Evolutionary conservation across 2,797 vertebrate genomes (phyloP), one percentile per base, ranked within the genome.

Genomic region (Uromys caudimaculatus): DNA sequence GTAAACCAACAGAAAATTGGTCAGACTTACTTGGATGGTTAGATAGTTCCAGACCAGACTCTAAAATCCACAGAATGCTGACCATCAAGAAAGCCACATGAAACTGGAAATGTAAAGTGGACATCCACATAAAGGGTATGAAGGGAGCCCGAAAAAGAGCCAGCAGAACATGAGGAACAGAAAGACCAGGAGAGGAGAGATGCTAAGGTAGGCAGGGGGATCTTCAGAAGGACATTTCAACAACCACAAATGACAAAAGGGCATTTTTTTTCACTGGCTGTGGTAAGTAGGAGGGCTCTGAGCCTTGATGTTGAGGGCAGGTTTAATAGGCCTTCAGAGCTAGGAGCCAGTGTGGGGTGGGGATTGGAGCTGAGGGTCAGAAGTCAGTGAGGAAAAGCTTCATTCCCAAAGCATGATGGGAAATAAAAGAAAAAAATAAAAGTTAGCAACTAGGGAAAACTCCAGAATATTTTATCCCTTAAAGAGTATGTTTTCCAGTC

Each of bases 391-490:
- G n/a, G n/a, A 76, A 76, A n/a, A 64, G 91, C 76, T 44, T 89
- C 85, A 56, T 89, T 67, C 78, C 60, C 35, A 93, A 94, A 89
- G 23, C 24, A 77, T 79, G 32, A 89, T 1, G 75, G 27, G 32
- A 58, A 93, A 93, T 47, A 7, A 19, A 52, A 81, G 95, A 47
- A 41, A 47, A 93, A 91, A 96, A 91, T 83, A 1, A 93, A 21
- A 76, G 7, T 27, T 32, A 62, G 56, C 12, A 82, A 79, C 38
- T n/a, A 95, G 35, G 88, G 1, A 29, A 29, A 93, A 90, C 44
- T 92, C 75, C 35, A 77, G 78, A 75, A 88, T 32, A 77, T 54
- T 73, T 92, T 56, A 77, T 41, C 38, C 77, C 82, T 86, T 64
- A 91, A 94, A 81, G 32, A 85, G 35, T 56, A 85, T 67, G 47